phyloP scores from a whole-genome alignment of 2,113 vertebrate genomes.

The Eurypyga helias region DNA sequence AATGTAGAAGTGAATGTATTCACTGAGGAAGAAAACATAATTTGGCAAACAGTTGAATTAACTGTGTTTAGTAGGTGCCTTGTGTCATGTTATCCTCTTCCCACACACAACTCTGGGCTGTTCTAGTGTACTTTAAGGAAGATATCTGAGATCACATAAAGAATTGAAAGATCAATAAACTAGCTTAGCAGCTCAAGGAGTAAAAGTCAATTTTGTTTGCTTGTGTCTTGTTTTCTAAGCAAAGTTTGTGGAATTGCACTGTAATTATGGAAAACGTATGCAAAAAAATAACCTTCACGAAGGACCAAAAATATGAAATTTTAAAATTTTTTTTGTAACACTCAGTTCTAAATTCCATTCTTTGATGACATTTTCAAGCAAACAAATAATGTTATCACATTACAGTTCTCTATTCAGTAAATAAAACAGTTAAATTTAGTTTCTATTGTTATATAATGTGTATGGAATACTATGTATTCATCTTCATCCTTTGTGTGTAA shows the following conservation, averaged over 20 bases:
- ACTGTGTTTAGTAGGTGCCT: not conserved
- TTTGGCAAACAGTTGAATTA: not conserved
- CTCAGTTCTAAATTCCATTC: not conserved
- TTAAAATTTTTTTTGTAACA: not conserved
- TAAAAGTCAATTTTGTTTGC: slow-evolving; percentile 24
- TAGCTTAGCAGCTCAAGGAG: not conserved
- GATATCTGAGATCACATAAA: slow-evolving; percentile 16
- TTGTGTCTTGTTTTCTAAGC: not conserved
- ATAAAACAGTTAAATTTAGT: not conserved
- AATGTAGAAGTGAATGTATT: not conserved
- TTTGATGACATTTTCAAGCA: not conserved
- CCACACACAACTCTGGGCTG: not conserved
- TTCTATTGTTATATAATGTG: not conserved
- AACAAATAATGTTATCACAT: not conserved
- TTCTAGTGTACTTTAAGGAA: not conserved
- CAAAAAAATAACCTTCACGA: not conserved
- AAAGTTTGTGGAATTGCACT: slow-evolving; percentile 22
- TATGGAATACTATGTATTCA: not conserved
- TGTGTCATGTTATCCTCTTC: not conserved
- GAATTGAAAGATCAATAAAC: slow-evolving; percentile 3
- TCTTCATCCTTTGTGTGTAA: not conserved
- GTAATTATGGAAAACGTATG: not conserved
- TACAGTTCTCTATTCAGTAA: not conserved
- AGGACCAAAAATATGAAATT: not conserved
- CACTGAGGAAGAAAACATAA: not conserved